Percentiles rank a stretch among this genome's conserved stretches.
Conservation (phyloP, 2,113 vertebrate genomes). For the Gnathonemus echidnorhynchus region DNA sequence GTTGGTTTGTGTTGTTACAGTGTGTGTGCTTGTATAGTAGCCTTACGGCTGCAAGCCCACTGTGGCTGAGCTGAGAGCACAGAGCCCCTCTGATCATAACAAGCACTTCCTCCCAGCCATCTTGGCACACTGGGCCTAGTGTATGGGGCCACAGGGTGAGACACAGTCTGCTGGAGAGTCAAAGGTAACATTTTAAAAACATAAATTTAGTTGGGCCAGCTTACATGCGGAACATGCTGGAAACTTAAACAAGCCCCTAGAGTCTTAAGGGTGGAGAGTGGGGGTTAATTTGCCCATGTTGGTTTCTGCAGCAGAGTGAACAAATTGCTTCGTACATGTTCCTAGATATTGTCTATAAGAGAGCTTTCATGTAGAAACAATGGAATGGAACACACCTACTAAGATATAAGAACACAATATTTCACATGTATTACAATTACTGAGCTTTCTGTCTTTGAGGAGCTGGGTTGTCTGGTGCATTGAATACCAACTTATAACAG, state of each 20-base stretch:
- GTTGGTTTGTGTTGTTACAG: neutral
- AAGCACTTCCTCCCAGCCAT: conserved; percentile 48
- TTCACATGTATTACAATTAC: conserved; percentile 77
- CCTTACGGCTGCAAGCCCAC: neutral
- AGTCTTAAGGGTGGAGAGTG: conserved; percentile 17
- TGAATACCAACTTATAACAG: conserved; percentile 67
- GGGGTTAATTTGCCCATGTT: conserved; percentile 71
- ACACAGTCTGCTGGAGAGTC: conserved; percentile 56
- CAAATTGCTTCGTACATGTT: conserved; percentile 62
- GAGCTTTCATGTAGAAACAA: conserved; percentile 63
- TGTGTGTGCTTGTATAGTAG: neutral
- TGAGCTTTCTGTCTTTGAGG: conserved; percentile 69
- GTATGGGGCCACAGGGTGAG: conserved; percentile 54
- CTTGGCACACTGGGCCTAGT: conserved; percentile 52
- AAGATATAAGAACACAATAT: conserved; percentile 69
- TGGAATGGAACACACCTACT: conserved; percentile 61
- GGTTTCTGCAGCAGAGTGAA: conserved; percentile 63
- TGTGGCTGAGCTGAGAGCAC: conserved; percentile 2
- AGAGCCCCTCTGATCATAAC: conserved; percentile 44
- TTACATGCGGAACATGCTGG: conserved; percentile 30
- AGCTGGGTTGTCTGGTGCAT: conserved; percentile 57
- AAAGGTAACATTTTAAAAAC: conserved; percentile 63
- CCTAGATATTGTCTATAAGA: conserved; percentile 87
- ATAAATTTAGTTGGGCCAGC: conserved; percentile 56
- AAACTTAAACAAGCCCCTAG: conserved; percentile 29